Evolutionary conservation across 2,888 invertebrate genomes (phyloP).

Genomic region (Pseudococcus viburni): DNA sequence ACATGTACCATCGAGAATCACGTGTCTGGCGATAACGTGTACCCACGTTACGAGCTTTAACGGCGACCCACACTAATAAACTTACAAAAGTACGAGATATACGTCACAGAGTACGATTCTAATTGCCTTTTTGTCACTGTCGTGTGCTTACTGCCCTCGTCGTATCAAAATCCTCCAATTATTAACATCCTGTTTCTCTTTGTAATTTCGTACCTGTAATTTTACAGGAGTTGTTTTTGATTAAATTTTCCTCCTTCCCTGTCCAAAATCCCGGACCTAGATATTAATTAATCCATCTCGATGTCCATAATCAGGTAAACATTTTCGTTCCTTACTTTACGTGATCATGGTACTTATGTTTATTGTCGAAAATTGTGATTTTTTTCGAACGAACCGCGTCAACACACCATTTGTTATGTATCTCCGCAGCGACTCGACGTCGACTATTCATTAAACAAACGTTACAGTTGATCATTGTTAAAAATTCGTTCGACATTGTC

Average conservation of each 20-base stretch:
- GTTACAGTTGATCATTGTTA: conserved; percentile 16
- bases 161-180: conserved; percentile 7
- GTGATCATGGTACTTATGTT: neutral
- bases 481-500: conserved; percentile 20
- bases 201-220: conserved; percentile 14
- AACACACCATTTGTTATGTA: neutral
- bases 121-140: conserved; percentile 14
- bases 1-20: neutral
- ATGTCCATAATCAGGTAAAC: neutral
- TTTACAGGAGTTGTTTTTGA: neutral
- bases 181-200: conserved; percentile 14
- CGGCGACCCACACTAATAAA: conserved; percentile 14
- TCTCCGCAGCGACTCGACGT: conserved; percentile 15
- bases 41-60: neutral
- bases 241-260: neutral
- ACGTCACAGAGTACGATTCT: neutral
- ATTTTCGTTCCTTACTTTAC: neutral
- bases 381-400: neutral
- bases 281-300: neutral
- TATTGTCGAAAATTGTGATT: neutral
- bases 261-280: neutral
- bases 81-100: neutral
- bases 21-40: neutral
- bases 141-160: conserved; percentile 6
- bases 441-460: conserved; percentile 9